Conservation (phyloP, 2,113 vertebrate species). For the Sinocyclocheilus anshuiensis region DNA sequence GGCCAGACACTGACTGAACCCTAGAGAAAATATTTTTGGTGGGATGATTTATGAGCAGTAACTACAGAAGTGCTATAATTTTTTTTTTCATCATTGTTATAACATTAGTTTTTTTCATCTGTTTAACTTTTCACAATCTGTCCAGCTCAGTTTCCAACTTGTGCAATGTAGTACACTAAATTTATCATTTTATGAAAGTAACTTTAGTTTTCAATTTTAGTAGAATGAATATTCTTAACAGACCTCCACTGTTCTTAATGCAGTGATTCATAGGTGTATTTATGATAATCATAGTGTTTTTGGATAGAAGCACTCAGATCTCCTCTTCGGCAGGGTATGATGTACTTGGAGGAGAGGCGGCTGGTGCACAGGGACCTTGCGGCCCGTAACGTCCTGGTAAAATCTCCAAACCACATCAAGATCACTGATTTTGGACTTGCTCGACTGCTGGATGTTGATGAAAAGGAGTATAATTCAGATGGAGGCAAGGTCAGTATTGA, state of each 20-base stretch:
- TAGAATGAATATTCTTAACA: neutral
- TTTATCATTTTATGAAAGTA: neutral
- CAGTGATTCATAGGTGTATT: neutral
- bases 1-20: neutral
- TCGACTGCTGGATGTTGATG: slow-evolving; percentile 88
- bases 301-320: neutral
- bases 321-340: slow-evolving; percentile 86
- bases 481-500: slow-evolving; percentile 87
- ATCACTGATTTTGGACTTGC: slow-evolving; percentile 97
- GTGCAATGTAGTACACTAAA: neutral
- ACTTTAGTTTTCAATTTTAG: neutral
- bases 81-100: neutral
- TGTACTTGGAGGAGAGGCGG: slow-evolving; percentile 95
- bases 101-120: neutral
- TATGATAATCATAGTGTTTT: neutral
- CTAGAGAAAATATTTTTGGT: neutral
- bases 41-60: neutral
- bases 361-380: slow-evolving; percentile 95
- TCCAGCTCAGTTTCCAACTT: neutral
- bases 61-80: too few species aligned
- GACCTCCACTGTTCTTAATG: neutral
- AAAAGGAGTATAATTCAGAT: slow-evolving; percentile 96
- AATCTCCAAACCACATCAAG: slow-evolving; percentile 97
- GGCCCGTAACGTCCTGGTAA: slow-evolving; percentile 94
- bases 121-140: too few species aligned